Evolutionary conservation across 2,888 invertebrate genomes (phyloP).

Genomic region (Ornithoptera alexandrae): DNA sequence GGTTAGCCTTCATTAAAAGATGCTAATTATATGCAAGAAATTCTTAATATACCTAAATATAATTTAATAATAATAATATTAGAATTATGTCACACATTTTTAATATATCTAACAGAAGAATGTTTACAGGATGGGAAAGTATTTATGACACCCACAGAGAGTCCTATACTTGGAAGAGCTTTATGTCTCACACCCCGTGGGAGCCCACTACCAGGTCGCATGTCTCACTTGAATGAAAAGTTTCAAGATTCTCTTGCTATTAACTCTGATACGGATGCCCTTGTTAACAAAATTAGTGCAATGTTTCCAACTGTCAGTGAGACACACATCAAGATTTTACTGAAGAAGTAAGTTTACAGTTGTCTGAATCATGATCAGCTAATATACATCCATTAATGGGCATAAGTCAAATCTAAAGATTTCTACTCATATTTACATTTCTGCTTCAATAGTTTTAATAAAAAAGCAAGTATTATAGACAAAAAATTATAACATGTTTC

Average conservation of each 20-base stretch:
- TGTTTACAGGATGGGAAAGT: slow-evolving; percentile 56
- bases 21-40: no score
- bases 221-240: slow-evolving; percentile 72
- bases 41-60: no score
- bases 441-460: neutral
- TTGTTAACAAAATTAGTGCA: slow-evolving; percentile 89
- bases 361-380: neutral
- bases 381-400: no score
- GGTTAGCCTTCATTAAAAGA: no score
- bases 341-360: slow-evolving; percentile 88
- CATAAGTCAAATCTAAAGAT: no score
- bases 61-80: no score
- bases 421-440: no score
- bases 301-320: slow-evolving; percentile 96
- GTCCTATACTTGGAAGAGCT: slow-evolving; percentile 69
- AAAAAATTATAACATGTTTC: neutral
- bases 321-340: slow-evolving; percentile 90
- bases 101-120: neutral
- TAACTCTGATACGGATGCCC: slow-evolving; percentile 84
- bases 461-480: neutral
- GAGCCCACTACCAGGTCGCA: slow-evolving; percentile 73
- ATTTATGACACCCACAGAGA: slow-evolving; percentile 66
- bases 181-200: slow-evolving; percentile 72
- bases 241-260: slow-evolving; percentile 83
- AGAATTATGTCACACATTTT: neutral